These are phyloP conservation scores for Sylvietta virens DNA, from an alignment of 2,113 vertebrate species.

Conservation along the genomic window DNA sequence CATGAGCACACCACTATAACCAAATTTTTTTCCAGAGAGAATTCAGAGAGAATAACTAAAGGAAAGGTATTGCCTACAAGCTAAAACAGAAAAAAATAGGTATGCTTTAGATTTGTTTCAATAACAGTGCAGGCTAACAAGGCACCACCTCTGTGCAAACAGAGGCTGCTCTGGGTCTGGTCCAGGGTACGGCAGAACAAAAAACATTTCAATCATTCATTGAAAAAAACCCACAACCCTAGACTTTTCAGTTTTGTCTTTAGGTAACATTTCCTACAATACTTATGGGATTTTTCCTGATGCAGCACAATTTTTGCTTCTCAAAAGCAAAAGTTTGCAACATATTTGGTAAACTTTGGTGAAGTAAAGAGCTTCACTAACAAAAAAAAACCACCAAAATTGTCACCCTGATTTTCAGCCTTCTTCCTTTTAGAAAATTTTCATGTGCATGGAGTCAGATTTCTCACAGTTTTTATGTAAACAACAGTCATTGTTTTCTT, in stretches of 20 bases:
- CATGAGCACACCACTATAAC: not conserved
- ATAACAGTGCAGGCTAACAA: not conserved
- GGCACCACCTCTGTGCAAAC: not conserved
- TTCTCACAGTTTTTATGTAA: no score
- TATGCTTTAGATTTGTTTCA: not conserved
- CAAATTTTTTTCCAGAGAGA: not conserved
- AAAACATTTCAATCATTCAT: not conserved
- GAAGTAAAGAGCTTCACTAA: not conserved
- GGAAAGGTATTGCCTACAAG: not conserved
- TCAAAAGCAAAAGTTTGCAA: not conserved
- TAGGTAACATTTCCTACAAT: not conserved
- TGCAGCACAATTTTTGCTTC: not conserved
- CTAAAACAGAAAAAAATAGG: not conserved
- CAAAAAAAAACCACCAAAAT: no score
- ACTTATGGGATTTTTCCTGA: not conserved
- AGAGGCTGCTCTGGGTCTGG: not conserved
- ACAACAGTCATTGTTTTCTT: no score
- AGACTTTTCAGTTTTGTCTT: not conserved
- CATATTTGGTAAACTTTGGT: not conserved
- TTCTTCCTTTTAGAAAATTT: no score
- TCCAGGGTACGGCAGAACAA: not conserved
- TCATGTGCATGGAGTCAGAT: no score
- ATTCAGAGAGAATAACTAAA: not conserved
- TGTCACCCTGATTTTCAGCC: no score
- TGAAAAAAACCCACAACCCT: not conserved